Evolutionary conservation across 2,888 invertebrate species (phyloP).

Genomic region (Alentia gelatinosa): DNA sequence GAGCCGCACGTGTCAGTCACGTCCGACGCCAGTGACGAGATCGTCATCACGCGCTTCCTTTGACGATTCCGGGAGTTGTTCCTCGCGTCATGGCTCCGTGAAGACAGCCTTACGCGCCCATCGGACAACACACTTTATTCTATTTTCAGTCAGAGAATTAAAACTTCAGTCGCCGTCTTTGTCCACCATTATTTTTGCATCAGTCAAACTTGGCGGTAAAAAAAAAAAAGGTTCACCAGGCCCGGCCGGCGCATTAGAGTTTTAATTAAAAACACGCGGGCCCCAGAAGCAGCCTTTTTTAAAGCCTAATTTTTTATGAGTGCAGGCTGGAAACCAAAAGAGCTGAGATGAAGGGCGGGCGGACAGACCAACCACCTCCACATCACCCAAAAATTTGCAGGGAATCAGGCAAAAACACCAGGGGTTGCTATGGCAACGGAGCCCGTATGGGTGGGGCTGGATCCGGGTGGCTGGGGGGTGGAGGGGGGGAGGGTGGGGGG

Average conservation of each 20-base stretch:
- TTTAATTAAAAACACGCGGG: conserved; percentile 40
- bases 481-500: background rate
- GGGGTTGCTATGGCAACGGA: conserved; percentile 25
- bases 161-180: conserved; percentile 28
- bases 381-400: conserved; percentile 31
- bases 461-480: background rate
- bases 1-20: no score
- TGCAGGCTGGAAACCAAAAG: background rate
- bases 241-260: background rate
- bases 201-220: conserved; percentile 9
- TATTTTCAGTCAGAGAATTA: background rate
- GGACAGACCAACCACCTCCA: no score
- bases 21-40: no score
- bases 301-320: background rate
- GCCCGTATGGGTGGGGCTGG: conserved; percentile 36
- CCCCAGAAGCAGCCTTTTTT: conserved; percentile 43
- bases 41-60: no score
- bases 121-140: background rate
- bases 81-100: background rate
- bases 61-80: background rate
- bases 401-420: conserved; percentile 41
- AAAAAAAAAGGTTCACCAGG: no score
- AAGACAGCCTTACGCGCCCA: background rate
- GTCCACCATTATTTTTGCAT: conserved; percentile 16
- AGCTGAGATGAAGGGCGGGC: background rate